Evolutionary conservation across 2,888 invertebrate species (phyloP), one percentile per base, ranked within the genome.

Genomic region (Marasmarcha lunaedactyla): DNA sequence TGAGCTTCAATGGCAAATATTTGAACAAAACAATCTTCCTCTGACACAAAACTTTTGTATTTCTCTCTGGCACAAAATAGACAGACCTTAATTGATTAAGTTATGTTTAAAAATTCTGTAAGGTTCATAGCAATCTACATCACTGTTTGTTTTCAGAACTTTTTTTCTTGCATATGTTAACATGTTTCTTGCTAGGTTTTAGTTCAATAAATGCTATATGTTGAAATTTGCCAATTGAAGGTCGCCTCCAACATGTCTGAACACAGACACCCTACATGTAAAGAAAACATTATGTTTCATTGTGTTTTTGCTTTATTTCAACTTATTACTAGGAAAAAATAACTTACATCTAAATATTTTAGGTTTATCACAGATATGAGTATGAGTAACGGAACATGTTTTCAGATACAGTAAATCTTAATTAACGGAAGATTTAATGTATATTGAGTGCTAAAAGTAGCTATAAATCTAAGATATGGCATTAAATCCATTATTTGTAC

Each of bases 241-340:
- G 48, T 78, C 74, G 46, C 76, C 81, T 81, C 81, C 79, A 63
- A 56, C 56, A 78, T 69, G 81, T 74, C 69, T 79, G 69, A 83
- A 83, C 81, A 79, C 83, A 73, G 53, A 63, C 57, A 62, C 73
- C 81, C 78, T 78, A 76, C 30, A 69, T 59, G 71, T 76, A 78
- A 76, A 69, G 30, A 73, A 77, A 78, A 74, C 61, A 73, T 62
- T 51, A 43, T 26, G 54, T 52, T 45, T 48, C 51, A 45, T 39
- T 44, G 50, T 60, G 53, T 20, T 7, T 20, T 47, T 47, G 51
- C 59, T 73, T 79, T 73, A 76, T 74, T 78, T 63, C 50, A 53
- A 42, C 60, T 66, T 64, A 69, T 33, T 50, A 45, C 55, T 61
- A 61, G n/a, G n/a, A n/a, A n/a, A 20, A 20, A 20, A 3, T 20